These are phyloP conservation scores for Smittia sp. DNA, from an alignment of 2,888 invertebrate genomes.

Conservation along the genomic window DNA sequence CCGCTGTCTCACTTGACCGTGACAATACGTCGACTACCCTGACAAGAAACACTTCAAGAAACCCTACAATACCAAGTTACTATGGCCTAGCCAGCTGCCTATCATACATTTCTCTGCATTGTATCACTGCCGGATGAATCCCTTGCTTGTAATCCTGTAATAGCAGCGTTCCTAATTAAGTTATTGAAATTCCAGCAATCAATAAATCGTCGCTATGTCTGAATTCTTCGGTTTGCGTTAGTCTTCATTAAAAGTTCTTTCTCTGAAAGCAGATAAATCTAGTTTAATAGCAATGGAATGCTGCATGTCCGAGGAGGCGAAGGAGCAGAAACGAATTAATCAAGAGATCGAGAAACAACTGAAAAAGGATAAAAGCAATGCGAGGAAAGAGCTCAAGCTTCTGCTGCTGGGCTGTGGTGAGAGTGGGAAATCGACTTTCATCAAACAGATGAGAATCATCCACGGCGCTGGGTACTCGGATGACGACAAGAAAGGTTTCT, in stretches of 20 bases:
- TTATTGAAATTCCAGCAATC: too few species aligned
- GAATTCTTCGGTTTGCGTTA: too few species aligned
- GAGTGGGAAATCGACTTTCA: slow-evolving; percentile 96
- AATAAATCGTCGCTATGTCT: too few species aligned
- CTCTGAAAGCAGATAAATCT: slow-evolving; percentile 29
- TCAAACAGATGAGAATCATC: slow-evolving; percentile 99
- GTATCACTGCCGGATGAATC: too few species aligned
- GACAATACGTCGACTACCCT: too few species aligned
- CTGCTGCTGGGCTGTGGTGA: slow-evolving; percentile 95
- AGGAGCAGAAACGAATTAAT: slow-evolving; percentile 98
- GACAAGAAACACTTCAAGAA: too few species aligned
- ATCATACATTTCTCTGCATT: too few species aligned
- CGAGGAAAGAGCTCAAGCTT: slow-evolving; percentile 55
- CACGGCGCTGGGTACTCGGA: slow-evolving; percentile 95
- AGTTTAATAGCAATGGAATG: slow-evolving; percentile 76
- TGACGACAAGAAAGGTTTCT: slow-evolving; percentile 91
- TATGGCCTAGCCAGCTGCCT: too few species aligned
- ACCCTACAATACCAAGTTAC: too few species aligned
- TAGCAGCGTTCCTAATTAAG: too few species aligned
- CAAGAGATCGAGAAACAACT: slow-evolving; percentile 98
- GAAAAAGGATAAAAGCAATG: slow-evolving; percentile 95
- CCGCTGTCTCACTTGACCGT: too few species aligned
- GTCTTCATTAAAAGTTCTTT: background rate
- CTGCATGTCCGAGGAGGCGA: slow-evolving; percentile 97
- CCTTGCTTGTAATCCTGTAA: too few species aligned